Base-by-base conservation (phyloP, 2,797 vertebrate species). In the Silurus lanzhouensis region DNA sequence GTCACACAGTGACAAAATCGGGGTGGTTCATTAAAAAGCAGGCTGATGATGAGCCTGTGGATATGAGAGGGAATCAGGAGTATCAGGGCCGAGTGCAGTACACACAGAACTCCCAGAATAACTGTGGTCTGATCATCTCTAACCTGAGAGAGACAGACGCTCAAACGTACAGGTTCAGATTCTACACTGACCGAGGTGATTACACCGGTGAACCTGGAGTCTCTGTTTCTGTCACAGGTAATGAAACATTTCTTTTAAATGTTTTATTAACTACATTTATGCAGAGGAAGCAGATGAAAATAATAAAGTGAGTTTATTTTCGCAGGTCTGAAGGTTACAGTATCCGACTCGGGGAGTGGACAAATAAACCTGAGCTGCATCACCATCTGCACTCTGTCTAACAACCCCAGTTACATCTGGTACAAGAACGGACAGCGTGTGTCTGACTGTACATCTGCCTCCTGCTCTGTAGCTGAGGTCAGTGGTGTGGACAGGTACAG, bases 101-200 rank as follows among this genome's bases (percentile, higher is more conserved):
- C 25, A 55, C 6, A 57, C 83, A 77, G 52, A 84, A 17, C 63
- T 66, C 46, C 48, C 83, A 79, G 83, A 79, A 84, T 79, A 38
- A 84, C 64, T 70, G 64, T 61, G 70, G 70, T 27, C 17, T 94
- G 84, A 93, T n/a, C 83, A 92, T 94, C 79, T 66, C 19, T 81
- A 15, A 81, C 63, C 61, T 81, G 79, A 81, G 15, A 81, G 63
- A 66, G 63, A 67, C 38, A 22, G 79, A 81, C 27, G 61, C 79
- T 81, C 79, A 67, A 20, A 67, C 44, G 27, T 81, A 81, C 79
- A 81, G 61, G 2, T 66, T 81, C 79, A 64, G 63, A 67, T 81
- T 81, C 63, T 27, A 81, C 63, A 81, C 79, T 38, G 9, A 0
- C 0, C 14, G 8, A 8, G 77, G 31, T 0, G 44, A 64, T 52